A percentile compares a stretch with the other conserved stretches of the same genome.
Conservation (phyloP, 2,797 vertebrate species). For the Mastacembelus armatus region DNA sequence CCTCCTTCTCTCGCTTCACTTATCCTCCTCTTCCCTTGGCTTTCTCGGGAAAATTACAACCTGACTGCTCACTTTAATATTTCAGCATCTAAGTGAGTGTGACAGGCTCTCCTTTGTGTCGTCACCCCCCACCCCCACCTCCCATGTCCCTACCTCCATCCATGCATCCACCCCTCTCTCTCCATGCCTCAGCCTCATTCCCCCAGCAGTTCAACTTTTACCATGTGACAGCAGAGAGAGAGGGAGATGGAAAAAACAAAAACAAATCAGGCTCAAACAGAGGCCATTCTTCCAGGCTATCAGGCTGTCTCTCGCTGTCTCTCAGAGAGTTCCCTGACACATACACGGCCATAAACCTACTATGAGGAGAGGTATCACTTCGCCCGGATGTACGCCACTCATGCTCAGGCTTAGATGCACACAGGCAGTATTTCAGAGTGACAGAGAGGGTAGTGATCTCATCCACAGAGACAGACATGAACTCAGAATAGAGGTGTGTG, state of each 20-base stretch:
- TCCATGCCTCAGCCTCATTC: conserved; percentile 59
- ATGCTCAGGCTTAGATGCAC: conserved; percentile 40
- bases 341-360: conserved; percentile 65
- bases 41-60: conserved; percentile 88
- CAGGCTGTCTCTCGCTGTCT: conserved; percentile 70
- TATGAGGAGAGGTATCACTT: conserved; percentile 72
- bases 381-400: conserved; percentile 61
- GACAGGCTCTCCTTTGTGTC: conserved; percentile 85
- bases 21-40: conserved; percentile 77
- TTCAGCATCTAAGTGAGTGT: conserved; percentile 86
- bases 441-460: conserved; percentile 69
- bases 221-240: conserved; percentile 75
- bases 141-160: conserved; percentile 51
- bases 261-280: conserved; percentile 78
- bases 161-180: conserved; percentile 45
- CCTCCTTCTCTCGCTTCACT: conserved; percentile 67
- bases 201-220: conserved; percentile 71
- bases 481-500: conserved; percentile 43
- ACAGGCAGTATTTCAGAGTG: conserved; percentile 56
- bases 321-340: conserved; percentile 59
- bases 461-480: conserved; percentile 66
- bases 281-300: conserved; percentile 63
- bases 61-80: conserved; percentile 87
- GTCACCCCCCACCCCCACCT: conserved; percentile 25
- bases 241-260: conserved; percentile 53